Conservation (phyloP, 2,113 vertebrate genomes). For the Girardinichthys multiradiatus region DNA sequence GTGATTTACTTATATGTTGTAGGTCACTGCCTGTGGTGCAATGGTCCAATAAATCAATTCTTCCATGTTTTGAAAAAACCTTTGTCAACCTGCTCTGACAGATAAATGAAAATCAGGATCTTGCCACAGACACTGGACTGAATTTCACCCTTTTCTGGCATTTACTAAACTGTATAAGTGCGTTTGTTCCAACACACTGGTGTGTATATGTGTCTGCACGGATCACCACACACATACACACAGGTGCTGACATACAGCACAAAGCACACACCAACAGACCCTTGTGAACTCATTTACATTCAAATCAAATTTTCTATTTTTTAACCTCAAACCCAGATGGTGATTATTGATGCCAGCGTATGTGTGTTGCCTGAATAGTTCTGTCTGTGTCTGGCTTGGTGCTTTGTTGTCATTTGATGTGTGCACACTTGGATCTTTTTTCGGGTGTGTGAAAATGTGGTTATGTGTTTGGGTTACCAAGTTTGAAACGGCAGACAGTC, state of each 20-base stretch:
- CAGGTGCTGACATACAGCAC: constrained; percentile 15
- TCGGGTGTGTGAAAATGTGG: constrained; percentile 23
- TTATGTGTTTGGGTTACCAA: constrained; percentile 62
- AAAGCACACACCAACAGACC: constrained; percentile 9
- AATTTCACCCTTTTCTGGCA: constrained; percentile 31
- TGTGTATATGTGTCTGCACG: not conserved
- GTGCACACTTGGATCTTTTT: constrained; percentile 23
- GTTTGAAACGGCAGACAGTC: constrained; percentile 32
- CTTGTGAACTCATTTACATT: constrained; percentile 50
- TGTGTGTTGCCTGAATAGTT: constrained; percentile 35
- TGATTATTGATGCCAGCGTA: constrained; percentile 40
- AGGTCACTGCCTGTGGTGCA: constrained; percentile 28
- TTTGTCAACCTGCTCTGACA: constrained; percentile 30
- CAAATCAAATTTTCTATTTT: constrained; percentile 44
- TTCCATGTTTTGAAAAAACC: constrained; percentile 27
- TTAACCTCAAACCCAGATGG: constrained; percentile 26
- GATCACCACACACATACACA: constrained; percentile 14
- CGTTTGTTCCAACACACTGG: not conserved
- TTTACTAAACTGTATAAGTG: not conserved
- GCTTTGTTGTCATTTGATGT: constrained; percentile 28
- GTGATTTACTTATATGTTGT: constrained; percentile 34
- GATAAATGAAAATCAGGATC: constrained; percentile 50
- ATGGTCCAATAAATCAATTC: constrained; percentile 44
- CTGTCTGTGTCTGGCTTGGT: constrained; percentile 38
- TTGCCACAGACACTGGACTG: constrained; percentile 30